Percentiles rank a stretch among this genome's conserved stretches.
phyloP scores from a whole-genome alignment of 2,888 invertebrate genomes.

The Teleiodes luculella region DNA sequence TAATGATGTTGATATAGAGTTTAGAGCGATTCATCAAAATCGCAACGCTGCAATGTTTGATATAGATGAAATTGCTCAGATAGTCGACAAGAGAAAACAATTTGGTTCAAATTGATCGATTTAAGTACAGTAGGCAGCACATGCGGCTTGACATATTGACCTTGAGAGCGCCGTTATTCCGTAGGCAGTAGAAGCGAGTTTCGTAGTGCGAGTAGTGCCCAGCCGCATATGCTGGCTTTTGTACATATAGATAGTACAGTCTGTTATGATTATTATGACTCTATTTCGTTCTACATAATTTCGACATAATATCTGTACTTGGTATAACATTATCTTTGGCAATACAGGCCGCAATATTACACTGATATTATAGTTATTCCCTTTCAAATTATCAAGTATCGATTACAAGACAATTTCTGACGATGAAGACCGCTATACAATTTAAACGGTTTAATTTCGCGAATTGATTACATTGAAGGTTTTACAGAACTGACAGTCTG shows the following conservation, averaged over 20 bases:
- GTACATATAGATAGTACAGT: no score
- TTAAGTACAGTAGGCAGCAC: no score
- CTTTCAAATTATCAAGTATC: constrained; percentile 8
- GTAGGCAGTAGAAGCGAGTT: no score
- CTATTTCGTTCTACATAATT: constrained; percentile 8
- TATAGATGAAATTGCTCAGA: constrained; percentile 10
- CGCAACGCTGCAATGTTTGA: not conserved
- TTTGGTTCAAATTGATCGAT: not conserved
- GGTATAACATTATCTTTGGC: no score
- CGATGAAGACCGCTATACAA: not conserved
- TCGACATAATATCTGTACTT: not conserved
- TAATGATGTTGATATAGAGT: constrained; percentile 16
- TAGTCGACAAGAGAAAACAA: constrained; percentile 9
- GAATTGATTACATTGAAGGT: not conserved
- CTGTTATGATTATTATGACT: constrained; percentile 7
- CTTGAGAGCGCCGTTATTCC: no score
- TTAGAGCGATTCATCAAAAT: constrained; percentile 1
- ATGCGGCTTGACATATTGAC: no score
- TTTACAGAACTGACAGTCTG: not conserved
- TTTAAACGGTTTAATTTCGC: not conserved
- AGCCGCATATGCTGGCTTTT: no score
- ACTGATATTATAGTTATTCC: constrained; percentile 7
- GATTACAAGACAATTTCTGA: constrained; percentile 1
- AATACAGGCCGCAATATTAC: constrained; percentile 2
- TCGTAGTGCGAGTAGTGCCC: no score